Base-by-base conservation (phyloP, 2,113 vertebrate species). In the Procavia capensis region DNA sequence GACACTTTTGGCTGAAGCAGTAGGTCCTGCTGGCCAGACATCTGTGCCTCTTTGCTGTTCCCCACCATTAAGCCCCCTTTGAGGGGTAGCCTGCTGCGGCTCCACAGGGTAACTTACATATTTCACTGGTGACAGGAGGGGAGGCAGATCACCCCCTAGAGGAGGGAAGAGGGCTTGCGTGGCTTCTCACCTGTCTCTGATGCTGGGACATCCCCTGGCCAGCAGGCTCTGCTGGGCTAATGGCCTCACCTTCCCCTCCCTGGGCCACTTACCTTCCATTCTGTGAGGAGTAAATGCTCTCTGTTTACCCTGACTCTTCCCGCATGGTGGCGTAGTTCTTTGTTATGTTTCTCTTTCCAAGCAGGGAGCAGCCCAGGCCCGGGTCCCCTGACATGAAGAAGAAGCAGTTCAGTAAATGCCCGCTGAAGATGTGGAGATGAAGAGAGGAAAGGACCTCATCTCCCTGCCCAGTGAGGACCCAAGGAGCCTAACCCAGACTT, bases 121-220 rank as follows among this genome's bases (percentile, higher is more conserved):
- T 90, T 94, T 92, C 68, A n/a, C 47, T 45, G 57, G 57, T 57
- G 95, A 76, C 19, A 20, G n/a, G 61, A 34, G 10, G 50, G 70
- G 41, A 87, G 75, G 43, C 81, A 36, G 72, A 31, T 27, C 66
- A 47, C 27, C 2, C 25, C 27, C 22, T 29, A 25, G 31, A 74
- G 61, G 63, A 63, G 1, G 7, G 0, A 16, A 31, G n/a, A 39
- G 5, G 31, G 61, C n/a, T 79, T 61, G 22, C 0, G 2, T 0
- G 57, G 7, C 43, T 76, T 70, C 63, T 85, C 25, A 7, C 19
- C 70, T 50, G 43, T 39, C 80, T 81, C 27, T 11, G 61, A 47
- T 34, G 8, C 20, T 61, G 54, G 64, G 47, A 31, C 8, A 1
- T n/a, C 11, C 64, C 70, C 9, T 1, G 20, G 34, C 39, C 43